Evolutionary conservation across 2,113 vertebrate genomes (phyloP).

Genomic region (Thymallus thymallus): DNA sequence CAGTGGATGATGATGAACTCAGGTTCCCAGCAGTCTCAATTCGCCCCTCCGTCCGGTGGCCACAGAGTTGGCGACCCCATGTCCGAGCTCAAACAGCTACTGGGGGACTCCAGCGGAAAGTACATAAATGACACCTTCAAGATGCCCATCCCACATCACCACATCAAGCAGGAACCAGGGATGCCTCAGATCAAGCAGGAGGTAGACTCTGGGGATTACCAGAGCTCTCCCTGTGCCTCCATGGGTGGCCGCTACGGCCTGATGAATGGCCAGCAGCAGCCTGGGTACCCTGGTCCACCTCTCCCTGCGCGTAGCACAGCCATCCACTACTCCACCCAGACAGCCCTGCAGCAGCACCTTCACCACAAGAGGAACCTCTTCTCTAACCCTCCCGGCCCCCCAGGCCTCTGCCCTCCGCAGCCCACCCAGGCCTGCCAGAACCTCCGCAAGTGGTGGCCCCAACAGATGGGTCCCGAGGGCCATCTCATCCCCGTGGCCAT

Average conservation of each 20-base stretch:
- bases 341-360: conserved; percentile 93
- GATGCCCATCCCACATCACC: conserved; percentile 71
- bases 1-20: conserved; percentile 69
- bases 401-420: conserved; percentile 45
- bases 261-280: conserved; percentile 71
- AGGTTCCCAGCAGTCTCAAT: conserved; percentile 58
- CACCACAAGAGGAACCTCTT: conserved; percentile 94
- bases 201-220: conserved; percentile 65
- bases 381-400: conserved; percentile 45
- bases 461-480: conserved; percentile 56
- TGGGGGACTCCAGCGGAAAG: conserved; percentile 81
- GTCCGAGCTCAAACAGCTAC: conserved; percentile 90
- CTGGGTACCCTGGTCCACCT: conserved; percentile 52
- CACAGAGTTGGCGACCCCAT: conserved; percentile 80
- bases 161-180: conserved; percentile 36
- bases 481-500: conserved; percentile 58
- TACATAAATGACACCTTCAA: conserved; percentile 82
- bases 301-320: conserved; percentile 66
- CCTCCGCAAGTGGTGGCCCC: conserved; percentile 85
- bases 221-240: conserved; percentile 39
- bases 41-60: conserved; percentile 51
- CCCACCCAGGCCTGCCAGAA: conserved; percentile 66
- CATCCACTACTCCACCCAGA: conserved; percentile 87
- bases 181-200: conserved; percentile 74
- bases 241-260: conserved; percentile 65